Conservation (phyloP, 2,797 vertebrate species). For the Channallabes apus region DNA sequence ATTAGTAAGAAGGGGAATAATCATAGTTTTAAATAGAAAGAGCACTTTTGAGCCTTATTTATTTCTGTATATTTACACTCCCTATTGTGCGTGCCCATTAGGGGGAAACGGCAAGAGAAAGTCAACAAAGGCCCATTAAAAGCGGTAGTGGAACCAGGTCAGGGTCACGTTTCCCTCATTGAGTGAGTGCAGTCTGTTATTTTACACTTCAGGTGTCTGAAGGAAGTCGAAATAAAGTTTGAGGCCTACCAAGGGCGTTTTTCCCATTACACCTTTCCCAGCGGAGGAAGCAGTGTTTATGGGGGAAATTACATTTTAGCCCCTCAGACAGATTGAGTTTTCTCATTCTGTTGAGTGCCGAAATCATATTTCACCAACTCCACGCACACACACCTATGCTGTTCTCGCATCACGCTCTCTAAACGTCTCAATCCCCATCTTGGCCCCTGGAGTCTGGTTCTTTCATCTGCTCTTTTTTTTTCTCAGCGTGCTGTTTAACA, state of each 20-base stretch:
- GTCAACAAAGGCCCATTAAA: constrained; percentile 6
- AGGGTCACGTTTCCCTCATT: constrained; percentile 10
- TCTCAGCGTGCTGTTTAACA: constrained; percentile 12
- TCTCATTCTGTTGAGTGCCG: constrained; percentile 51
- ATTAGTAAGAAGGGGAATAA: not conserved
- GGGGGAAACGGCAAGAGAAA: not conserved
- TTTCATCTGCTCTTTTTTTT: constrained; percentile 34
- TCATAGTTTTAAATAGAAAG: not conserved
- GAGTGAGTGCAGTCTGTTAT: constrained; percentile 22
- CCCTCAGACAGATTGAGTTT: constrained; percentile 48
- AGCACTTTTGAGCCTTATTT: not conserved
- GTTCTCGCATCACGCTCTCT: constrained; percentile 21
- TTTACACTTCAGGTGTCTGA: constrained; percentile 35
- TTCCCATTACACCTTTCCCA: constrained; percentile 33
- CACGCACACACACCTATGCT: constrained; percentile 50
- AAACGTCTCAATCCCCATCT: constrained; percentile 23
- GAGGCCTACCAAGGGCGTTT: not conserved
- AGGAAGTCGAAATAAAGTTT: constrained; percentile 43
- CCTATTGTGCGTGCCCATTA: not conserved
- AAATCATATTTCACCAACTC: constrained; percentile 63
- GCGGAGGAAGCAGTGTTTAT: constrained; percentile 48
- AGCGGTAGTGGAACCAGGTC: constrained; percentile 4
- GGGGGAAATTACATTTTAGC: constrained; percentile 55
- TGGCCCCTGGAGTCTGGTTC: not conserved
- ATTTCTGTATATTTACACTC: not conserved